Evolutionary conservation across 1,140 invertebrate genomes (phyloP).

Genomic region (Microplitis demolitor): DNA sequence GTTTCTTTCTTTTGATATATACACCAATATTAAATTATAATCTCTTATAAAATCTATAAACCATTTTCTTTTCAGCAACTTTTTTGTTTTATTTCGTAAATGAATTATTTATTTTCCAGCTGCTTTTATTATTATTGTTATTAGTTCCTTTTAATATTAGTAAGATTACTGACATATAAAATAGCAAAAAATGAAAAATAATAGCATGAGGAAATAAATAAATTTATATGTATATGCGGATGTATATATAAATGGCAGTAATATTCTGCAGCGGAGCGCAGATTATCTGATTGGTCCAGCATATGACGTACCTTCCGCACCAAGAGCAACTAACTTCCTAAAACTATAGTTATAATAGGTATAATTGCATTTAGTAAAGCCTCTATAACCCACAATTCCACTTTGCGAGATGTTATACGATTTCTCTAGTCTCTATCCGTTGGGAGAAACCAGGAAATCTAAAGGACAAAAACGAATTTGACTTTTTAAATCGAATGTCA

Average conservation of each 20-base stretch:
- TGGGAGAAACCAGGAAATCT: background rate
- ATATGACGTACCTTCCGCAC: conserved; percentile 1
- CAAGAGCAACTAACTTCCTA: background rate
- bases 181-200: too few species aligned
- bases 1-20: background rate
- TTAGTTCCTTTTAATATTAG: too few species aligned
- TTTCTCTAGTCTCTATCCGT: background rate
- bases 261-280: background rate
- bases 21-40: too few species aligned
- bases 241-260: background rate
- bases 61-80: too few species aligned
- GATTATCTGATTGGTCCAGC: conserved; percentile 19
- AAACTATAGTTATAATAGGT: conserved; percentile 6
- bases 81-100: too few species aligned
- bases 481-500: conserved; percentile 22
- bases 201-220: background rate
- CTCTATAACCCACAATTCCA: background rate
- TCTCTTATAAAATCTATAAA: too few species aligned
- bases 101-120: too few species aligned
- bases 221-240: background rate
- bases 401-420: conserved; percentile 6
- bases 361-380: conserved; percentile 15
- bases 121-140: too few species aligned
- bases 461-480: background rate
- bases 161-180: too few species aligned